These are phyloP conservation scores for Hedychridium roseum DNA, from an alignment of 2,888 invertebrate genomes.

Conservation along the genomic window DNA sequence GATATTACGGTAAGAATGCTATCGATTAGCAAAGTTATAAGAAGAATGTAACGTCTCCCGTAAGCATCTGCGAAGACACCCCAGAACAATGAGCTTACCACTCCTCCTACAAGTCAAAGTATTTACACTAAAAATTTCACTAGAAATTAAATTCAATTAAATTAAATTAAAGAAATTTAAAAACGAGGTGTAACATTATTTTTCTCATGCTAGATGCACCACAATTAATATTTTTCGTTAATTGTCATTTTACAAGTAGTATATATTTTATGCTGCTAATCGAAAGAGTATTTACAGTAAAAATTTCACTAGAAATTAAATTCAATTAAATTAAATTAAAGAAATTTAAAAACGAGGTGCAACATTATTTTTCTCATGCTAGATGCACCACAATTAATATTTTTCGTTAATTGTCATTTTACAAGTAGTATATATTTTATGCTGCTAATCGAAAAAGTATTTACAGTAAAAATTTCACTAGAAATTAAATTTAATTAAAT, in stretches of 20 bases:
- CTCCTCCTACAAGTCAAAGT: conserved; percentile 66
- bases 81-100: conserved; percentile 81
- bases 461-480: not conserved
- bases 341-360: not conserved
- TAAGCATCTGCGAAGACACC: conserved; percentile 80
- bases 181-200: not conserved
- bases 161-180: not conserved
- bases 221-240: too few species aligned
- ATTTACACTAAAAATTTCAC: not conserved
- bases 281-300: not conserved
- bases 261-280: too few species aligned
- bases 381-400: too few species aligned
- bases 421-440: too few species aligned
- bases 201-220: too few species aligned
- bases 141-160: not conserved
- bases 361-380: not conserved
- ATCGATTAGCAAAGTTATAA: conserved; percentile 66
- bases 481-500: not conserved
- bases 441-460: too few species aligned
- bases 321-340: not conserved
- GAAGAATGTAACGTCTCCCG: conserved; percentile 72
- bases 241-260: too few species aligned
- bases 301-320: not conserved
- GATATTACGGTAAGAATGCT: conserved; percentile 68
- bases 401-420: too few species aligned